Evolutionary conservation across 2,888 invertebrate species (phyloP).

Genomic region (Pollenia amentaria): DNA sequence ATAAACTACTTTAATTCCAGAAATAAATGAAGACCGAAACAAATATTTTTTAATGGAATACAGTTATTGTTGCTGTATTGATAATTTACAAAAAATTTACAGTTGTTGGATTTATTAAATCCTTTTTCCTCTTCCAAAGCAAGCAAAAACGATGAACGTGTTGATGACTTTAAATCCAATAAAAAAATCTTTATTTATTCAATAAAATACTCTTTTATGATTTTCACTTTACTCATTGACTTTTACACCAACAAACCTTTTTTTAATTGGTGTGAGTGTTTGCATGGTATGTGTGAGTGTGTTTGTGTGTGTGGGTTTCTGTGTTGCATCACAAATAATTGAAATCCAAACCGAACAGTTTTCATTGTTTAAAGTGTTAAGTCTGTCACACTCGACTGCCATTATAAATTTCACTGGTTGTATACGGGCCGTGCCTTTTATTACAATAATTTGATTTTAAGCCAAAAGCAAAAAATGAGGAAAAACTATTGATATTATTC

Average conservation of each 20-base stretch:
- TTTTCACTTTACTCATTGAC: conserved; percentile 19
- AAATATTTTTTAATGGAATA: neutral
- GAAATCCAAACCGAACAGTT: conserved; percentile 15
- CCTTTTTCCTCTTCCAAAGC: neutral
- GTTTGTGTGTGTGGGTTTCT: neutral
- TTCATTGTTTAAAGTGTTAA: conserved; percentile 57
- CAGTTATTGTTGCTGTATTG: too few species aligned
- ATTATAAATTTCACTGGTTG: conserved; percentile 28
- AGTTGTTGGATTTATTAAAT: too few species aligned
- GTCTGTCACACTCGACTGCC: conserved; percentile 24
- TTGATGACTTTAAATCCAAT: neutral
- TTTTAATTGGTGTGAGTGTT: neutral
- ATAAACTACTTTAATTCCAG: too few species aligned
- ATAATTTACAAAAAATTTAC: too few species aligned
- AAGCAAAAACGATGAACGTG: neutral
- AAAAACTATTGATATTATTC: conserved; percentile 47
- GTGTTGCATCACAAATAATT: neutral
- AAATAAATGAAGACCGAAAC: too few species aligned
- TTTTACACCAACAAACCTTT: conserved; percentile 22
- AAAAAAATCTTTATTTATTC: conserved; percentile 33
- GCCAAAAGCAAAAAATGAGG: conserved; percentile 12
- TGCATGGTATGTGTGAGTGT: neutral
- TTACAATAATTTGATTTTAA: conserved; percentile 56
- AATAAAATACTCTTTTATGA: conserved; percentile 29
- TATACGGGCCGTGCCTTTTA: conserved; percentile 28